Base-by-base conservation (phyloP, 2,797 vertebrate species). In the Ambastaia sidthimunki region DNA sequence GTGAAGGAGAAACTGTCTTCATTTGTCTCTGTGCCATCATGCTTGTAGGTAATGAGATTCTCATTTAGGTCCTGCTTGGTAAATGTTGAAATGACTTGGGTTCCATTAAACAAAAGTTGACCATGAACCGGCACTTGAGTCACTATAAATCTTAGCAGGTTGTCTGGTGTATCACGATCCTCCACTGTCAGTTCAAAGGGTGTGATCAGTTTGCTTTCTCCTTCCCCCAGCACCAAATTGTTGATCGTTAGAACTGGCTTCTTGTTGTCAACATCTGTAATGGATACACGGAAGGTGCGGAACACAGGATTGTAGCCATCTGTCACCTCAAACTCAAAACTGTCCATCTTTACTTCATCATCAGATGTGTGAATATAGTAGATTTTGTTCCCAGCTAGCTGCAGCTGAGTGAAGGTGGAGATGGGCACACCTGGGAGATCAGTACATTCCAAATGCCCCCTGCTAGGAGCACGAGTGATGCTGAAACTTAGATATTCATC, bases 1-100 rank as follows among this genome's bases (percentile, higher is more conserved):
- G 94, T 96, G 87, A 98, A 95, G 47, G 95, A 97, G 88, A 97
- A 95, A 79, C 94, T 96, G 87, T 96, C 96, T 65, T 96, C 93
- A 0, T 79, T 90, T 48, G 89, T 91, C 85, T 96, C 93, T 7
- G 94, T 95, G 71, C 94, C 91, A 23, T 96, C 93, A 0, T 95
- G 94, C 80, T 89, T 94, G 77, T 96, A 97, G 85, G 91, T 95
- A 86, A 96, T 94, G 15, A 95, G 90, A 78, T 96, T 96, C 80
- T 96, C 90, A 7, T 95, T 96, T 55, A 97, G 89, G 82, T 97
- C 95, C 87, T 94, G 91, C 81, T 96, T 95, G 83, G 94, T 94
- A 74, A 98, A 97, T 71, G 89, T 90, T 4, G 92, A 90, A 76
- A 96, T 91, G 10, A 92, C 85, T 60, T 84, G 88, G 62, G 92